phyloP scores from a whole-genome alignment of 2,113 vertebrate genomes.

The Orcinus orca region DNA sequence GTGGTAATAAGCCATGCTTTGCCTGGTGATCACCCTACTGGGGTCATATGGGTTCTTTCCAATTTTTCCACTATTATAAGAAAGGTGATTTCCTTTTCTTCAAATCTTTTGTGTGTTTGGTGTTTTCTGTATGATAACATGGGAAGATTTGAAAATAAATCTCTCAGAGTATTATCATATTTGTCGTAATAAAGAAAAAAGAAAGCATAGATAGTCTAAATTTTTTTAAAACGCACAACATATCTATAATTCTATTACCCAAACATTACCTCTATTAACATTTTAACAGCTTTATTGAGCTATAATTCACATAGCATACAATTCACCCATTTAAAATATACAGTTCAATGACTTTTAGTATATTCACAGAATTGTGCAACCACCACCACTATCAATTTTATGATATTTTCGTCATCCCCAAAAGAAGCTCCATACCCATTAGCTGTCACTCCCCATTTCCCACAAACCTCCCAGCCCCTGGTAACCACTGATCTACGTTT shows the following conservation, averaged over 20 bases:
- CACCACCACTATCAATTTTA: neutral
- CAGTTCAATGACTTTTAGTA: neutral
- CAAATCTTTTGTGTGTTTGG: neutral
- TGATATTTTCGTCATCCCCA: neutral
- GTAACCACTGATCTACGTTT: neutral
- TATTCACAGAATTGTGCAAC: neutral
- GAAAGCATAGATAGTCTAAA: neutral
- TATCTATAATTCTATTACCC: neutral
- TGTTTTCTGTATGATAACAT: conserved; percentile 35
- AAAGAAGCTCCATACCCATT: neutral
- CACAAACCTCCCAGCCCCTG: neutral
- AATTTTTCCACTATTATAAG: neutral
- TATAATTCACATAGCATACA: neutral
- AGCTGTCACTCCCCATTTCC: neutral
- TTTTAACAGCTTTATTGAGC: neutral
- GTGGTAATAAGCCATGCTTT: neutral
- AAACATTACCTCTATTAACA: neutral
- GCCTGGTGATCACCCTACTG: neutral
- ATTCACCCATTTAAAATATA: neutral
- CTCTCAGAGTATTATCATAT: neutral
- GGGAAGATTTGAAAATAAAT: neutral
- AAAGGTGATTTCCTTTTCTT: neutral
- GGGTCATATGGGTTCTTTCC: neutral
- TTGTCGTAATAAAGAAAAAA: neutral
- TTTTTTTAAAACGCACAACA: neutral